A percentile compares a stretch with the other conserved stretches of the same genome.
These are phyloP conservation scores for Oplegnathus fasciatus DNA, from an alignment of 2,113 vertebrate genomes.

Conservation along the genomic window DNA sequence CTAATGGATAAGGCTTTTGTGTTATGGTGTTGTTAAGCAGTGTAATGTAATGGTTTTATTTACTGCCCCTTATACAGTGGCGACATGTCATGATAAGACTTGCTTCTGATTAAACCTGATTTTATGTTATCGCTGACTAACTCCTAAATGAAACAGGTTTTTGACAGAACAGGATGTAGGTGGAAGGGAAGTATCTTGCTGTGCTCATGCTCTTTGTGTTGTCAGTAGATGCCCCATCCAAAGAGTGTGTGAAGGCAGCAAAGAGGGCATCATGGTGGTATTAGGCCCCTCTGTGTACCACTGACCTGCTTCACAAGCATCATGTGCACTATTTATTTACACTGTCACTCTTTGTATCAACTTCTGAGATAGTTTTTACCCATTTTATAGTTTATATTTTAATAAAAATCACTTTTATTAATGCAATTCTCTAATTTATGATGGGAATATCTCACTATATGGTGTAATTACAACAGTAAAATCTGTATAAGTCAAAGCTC, in stretches of 20 bases:
- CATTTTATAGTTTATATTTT: neutral
- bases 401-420: neutral
- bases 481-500: neutral
- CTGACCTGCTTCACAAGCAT: conserved; percentile 14
- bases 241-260: neutral
- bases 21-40: neutral
- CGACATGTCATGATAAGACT: neutral
- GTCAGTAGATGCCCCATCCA: conserved; percentile 18
- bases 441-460: neutral
- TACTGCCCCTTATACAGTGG: neutral
- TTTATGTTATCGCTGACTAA: neutral
- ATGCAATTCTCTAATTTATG: neutral
- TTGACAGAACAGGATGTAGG: neutral
- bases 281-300: neutral
- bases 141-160: neutral
- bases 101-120: neutral
- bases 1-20: neutral
- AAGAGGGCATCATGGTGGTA: neutral
- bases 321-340: conserved; percentile 5
- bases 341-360: neutral
- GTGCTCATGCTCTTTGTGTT: conserved; percentile 7
- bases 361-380: neutral
- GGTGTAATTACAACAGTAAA: neutral
- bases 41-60: neutral
- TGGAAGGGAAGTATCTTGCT: conserved; percentile 7